These are phyloP conservation scores for Etheostoma nigrum DNA, from an alignment of 2,797 vertebrate species.

Conservation along the genomic window DNA sequence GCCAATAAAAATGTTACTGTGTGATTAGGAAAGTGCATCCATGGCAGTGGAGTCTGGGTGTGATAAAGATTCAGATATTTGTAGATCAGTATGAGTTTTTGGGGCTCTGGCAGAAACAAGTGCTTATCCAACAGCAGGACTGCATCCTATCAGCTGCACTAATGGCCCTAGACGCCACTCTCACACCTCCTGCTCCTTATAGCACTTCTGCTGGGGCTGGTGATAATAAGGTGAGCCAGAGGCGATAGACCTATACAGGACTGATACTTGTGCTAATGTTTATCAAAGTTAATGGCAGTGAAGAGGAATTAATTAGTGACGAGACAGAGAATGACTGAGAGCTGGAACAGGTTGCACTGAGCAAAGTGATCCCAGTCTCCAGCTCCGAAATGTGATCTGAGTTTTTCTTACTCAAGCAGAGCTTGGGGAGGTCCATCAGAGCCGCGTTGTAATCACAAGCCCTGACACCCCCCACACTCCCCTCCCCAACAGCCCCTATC, in stretches of 20 bases:
- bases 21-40: neutral
- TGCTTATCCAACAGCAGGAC: slow-evolving; percentile 42
- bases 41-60: neutral
- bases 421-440: slow-evolving; percentile 31
- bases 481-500: slow-evolving; percentile 2
- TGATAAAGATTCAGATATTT: slow-evolving; percentile 40
- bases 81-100: slow-evolving; percentile 50
- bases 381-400: slow-evolving; percentile 59
- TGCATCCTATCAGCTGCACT: slow-evolving; percentile 55
- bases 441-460: slow-evolving; percentile 36
- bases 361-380: slow-evolving; percentile 5
- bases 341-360: too few relatives aligned
- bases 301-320: slow-evolving; percentile 25
- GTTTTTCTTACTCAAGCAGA: slow-evolving; percentile 47
- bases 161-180: slow-evolving; percentile 16
- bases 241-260: slow-evolving; percentile 25
- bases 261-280: slow-evolving; percentile 31
- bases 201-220: slow-evolving; percentile 39
- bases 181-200: slow-evolving; percentile 45
- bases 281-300: slow-evolving; percentile 33
- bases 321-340: too few relatives aligned
- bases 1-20: slow-evolving; percentile 1
- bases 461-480: slow-evolving; percentile 1
- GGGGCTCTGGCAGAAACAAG: slow-evolving; percentile 28
- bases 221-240: slow-evolving; percentile 60